These are phyloP conservation scores for Mesoclemmys tuberculata DNA, from an alignment of 2,113 vertebrate species.

Conservation along the genomic window DNA sequence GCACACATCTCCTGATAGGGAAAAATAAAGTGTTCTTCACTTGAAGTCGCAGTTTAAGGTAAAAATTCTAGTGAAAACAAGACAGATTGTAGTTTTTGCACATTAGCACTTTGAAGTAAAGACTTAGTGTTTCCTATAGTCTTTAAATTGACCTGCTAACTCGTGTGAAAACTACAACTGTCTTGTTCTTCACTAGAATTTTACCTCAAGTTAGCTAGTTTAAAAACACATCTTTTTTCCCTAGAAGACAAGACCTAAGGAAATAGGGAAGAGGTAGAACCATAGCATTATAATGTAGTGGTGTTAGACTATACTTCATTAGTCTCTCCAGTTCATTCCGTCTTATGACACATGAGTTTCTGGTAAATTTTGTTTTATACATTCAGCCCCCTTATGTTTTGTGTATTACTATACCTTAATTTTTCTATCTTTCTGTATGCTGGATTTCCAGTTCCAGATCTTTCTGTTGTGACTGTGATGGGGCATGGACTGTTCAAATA, in stretches of 20 bases:
- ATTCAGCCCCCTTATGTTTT: background rate
- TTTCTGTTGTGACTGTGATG: background rate
- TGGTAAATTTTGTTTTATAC: background rate
- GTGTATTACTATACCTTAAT: background rate
- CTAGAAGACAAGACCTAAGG: background rate
- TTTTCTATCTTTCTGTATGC: background rate
- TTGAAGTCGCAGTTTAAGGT: background rate
- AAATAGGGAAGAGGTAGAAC: rapidly evolving
- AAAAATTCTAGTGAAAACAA: background rate
- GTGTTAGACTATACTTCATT: background rate
- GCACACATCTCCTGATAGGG: background rate
- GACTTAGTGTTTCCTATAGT: background rate
- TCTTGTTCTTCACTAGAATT: background rate
- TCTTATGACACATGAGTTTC: background rate
- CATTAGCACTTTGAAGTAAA: background rate
- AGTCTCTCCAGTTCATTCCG: background rate
- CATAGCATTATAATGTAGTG: background rate
- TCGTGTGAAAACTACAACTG: background rate
- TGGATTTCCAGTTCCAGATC: background rate
- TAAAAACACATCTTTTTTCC: background rate
- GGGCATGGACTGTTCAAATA: background rate
- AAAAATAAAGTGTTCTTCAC: background rate
- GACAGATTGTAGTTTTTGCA: background rate
- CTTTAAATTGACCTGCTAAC: background rate
- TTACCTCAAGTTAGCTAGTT: background rate